Conservation (phyloP, 1,140 invertebrate genomes). For the Magallana angulata region DNA sequence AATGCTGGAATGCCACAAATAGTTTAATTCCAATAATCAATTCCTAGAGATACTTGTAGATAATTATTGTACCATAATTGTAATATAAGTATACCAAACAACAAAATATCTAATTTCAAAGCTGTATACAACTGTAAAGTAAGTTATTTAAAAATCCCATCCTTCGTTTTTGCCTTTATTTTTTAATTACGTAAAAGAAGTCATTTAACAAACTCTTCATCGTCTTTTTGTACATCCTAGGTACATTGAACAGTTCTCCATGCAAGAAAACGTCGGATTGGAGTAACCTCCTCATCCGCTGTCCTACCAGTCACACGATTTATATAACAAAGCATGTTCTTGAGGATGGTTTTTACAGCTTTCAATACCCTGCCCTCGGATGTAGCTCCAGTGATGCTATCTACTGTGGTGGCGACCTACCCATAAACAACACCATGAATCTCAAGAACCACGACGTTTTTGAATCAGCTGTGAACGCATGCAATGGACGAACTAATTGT, state of each 20-base stretch:
- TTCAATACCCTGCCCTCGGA: neutral
- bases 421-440: neutral
- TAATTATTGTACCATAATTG: too few relatives aligned
- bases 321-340: neutral
- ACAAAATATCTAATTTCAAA: too few relatives aligned
- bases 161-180: too few relatives aligned
- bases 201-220: too few relatives aligned
- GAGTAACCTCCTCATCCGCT: neutral
- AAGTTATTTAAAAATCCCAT: too few relatives aligned
- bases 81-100: too few relatives aligned
- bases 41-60: too few relatives aligned
- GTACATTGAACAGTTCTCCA: neutral
- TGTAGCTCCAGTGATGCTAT: neutral
- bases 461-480: neutral
- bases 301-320: neutral
- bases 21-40: too few relatives aligned
- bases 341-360: neutral
- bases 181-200: too few relatives aligned
- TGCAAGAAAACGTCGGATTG: neutral
- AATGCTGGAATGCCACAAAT: too few relatives aligned
- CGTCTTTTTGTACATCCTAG: neutral
- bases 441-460: neutral
- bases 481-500: neutral
- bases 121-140: too few relatives aligned
- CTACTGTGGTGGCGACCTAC: neutral